These are phyloP conservation scores for Lepidostoma basale DNA, from an alignment of 1,140 invertebrate species.

Conservation along the genomic window DNA sequence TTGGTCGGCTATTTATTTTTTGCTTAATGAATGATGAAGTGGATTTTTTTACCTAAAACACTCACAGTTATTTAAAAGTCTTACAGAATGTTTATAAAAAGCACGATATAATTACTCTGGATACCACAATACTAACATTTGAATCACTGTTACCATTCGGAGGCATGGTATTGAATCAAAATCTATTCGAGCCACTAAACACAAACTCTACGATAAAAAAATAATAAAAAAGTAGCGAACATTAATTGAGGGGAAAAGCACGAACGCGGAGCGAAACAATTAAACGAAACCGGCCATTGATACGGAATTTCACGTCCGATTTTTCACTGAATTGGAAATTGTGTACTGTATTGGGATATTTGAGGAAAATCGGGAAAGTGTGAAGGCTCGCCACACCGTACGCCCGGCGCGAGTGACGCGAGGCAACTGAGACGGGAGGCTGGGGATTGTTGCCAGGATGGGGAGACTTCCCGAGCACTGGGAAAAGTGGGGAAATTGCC, in stretches of 20 bases:
- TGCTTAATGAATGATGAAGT: too few species aligned
- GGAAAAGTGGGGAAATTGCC: conserved; percentile 20
- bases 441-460: neutral
- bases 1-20: too few species aligned
- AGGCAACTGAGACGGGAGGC: conserved; percentile 6
- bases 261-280: too few species aligned
- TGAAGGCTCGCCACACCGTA: neutral
- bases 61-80: too few species aligned
- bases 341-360: neutral
- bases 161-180: neutral
- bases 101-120: neutral
- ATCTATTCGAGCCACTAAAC: neutral
- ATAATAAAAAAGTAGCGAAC: neutral
- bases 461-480: neutral
- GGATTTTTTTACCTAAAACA: conserved; percentile 5
- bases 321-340: conserved; percentile 3
- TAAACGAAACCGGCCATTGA: neutral
- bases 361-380: neutral
- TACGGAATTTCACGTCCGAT: neutral
- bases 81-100: too few species aligned
- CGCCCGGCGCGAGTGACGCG: conserved; percentile 6
- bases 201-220: neutral
- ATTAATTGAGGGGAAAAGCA: neutral
- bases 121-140: conserved; percentile 3
- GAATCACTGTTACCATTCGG: conserved; percentile 9